Conservation (phyloP, 2,113 vertebrate genomes). For the Sminthopsis crassicaudata region DNA sequence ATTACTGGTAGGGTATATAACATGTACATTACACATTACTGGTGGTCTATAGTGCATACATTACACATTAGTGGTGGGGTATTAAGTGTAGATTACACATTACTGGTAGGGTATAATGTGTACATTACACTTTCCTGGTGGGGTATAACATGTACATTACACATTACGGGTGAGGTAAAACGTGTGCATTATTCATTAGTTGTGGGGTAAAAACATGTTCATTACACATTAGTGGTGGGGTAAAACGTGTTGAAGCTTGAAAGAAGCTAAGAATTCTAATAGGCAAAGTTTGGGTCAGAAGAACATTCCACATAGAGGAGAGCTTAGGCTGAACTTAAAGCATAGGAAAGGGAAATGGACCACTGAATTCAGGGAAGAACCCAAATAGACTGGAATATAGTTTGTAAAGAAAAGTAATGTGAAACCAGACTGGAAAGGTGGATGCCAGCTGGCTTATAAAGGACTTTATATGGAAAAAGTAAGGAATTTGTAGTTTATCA, state of each 20-base stretch:
- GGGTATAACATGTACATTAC: no score
- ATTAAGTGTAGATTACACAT: no score
- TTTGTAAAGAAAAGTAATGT: background rate
- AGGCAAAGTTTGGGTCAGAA: background rate
- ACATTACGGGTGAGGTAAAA: no score
- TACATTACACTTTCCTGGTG: no score
- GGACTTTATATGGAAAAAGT: background rate
- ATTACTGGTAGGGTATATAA: no score
- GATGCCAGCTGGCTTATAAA: background rate
- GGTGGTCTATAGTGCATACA: no score
- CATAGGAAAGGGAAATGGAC: background rate
- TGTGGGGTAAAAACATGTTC: no score
- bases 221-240: background rate
- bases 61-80: no score
- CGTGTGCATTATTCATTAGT: no score
- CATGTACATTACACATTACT: no score
- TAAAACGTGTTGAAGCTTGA: background rate
- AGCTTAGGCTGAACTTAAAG: background rate
- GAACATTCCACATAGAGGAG: background rate
- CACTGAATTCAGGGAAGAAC: background rate
- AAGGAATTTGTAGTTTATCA: background rate
- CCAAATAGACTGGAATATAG: background rate
- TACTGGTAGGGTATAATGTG: no score
- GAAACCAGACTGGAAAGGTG: background rate
- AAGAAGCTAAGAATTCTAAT: background rate